phyloP scores from a whole-genome alignment of 2,113 vertebrate species.

The Cyprinodon tularosa region DNA sequence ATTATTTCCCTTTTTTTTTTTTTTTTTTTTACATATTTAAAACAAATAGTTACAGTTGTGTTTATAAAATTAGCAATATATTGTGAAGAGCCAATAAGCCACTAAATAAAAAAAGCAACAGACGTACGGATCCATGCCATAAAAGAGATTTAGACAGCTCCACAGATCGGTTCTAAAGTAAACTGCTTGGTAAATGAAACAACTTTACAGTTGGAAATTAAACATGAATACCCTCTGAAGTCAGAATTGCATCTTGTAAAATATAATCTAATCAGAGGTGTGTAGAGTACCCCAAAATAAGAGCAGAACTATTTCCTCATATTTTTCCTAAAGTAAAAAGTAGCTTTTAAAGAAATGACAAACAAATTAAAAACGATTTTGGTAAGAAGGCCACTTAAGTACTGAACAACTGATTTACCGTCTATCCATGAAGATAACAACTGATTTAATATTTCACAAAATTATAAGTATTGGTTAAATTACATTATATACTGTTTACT shows the following conservation, averaged over 20 bases:
- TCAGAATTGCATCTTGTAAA: not conserved
- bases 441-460: too few relatives aligned
- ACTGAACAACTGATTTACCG: too few relatives aligned
- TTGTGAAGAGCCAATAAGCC: not conserved
- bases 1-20: not conserved
- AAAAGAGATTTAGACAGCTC: slow-evolving; percentile 4
- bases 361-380: too few relatives aligned
- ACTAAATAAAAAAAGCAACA: not conserved
- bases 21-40: not conserved
- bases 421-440: too few relatives aligned
- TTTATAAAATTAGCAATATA: not conserved
- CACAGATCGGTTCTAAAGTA: slow-evolving; percentile 44
- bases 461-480: too few relatives aligned
- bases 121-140: slow-evolving; percentile 22
- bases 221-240: not conserved
- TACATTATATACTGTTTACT: too few relatives aligned
- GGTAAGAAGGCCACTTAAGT: too few relatives aligned
- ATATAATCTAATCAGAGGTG: too few relatives aligned
- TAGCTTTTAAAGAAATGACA: too few relatives aligned
- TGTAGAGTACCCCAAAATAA: too few relatives aligned
- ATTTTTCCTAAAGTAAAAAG: too few relatives aligned
- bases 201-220: not conserved
- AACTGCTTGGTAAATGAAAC: not conserved
- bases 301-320: too few relatives aligned
- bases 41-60: not conserved